A percentile compares a stretch with the other conserved stretches of the same genome.
Conservation (phyloP, 1,140 invertebrate species). For the Diuraphis noxia region DNA sequence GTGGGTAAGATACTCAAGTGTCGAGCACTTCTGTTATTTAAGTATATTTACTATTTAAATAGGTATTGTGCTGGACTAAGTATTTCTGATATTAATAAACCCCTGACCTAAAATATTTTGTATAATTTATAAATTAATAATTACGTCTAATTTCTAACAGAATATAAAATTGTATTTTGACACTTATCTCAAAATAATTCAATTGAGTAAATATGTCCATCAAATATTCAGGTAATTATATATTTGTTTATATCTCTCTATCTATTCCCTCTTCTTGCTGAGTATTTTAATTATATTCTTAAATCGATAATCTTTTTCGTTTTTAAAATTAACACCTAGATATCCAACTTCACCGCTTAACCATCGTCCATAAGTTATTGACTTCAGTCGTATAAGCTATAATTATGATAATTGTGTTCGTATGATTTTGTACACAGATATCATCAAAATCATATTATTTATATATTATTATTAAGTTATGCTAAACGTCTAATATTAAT, state of each 20-base stretch:
- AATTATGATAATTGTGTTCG: constrained; percentile 10
- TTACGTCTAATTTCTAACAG: background rate
- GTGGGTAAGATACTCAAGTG: background rate
- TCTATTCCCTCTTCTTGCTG: background rate
- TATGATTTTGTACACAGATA: background rate
- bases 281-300: background rate
- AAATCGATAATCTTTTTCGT: background rate
- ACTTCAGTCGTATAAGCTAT: background rate
- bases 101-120: background rate
- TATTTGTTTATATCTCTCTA: background rate
- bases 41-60: background rate
- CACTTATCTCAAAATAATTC: background rate
- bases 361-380: background rate
- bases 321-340: constrained; percentile 1
- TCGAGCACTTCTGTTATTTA: background rate
- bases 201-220: background rate
- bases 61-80: background rate
- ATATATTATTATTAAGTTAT: background rate
- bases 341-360: background rate
- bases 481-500: background rate
- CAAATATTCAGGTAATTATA: background rate
- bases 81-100: background rate
- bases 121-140: background rate
- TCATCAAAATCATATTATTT: background rate
- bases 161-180: background rate